Percentiles rank a stretch among this genome's conserved stretches.
These are phyloP conservation scores for Myanophis thanlyinensis DNA, from an alignment of 2,113 vertebrate genomes.

Conservation along the genomic window DNA sequence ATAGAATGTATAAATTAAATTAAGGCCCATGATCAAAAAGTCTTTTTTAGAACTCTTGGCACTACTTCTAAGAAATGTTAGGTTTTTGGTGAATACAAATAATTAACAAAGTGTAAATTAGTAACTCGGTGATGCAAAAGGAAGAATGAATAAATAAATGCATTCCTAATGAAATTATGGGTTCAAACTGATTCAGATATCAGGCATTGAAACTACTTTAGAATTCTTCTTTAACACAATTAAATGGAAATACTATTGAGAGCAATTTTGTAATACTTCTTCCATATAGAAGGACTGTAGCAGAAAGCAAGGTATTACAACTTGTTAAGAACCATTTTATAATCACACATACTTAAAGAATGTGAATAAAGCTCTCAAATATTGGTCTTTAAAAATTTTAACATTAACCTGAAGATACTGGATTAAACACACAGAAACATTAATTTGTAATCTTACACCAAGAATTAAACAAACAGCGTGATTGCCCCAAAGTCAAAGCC, in stretches of 20 bases:
- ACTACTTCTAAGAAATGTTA: neutral
- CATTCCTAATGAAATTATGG: neutral
- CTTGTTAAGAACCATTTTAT: neutral
- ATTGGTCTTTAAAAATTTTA: neutral
- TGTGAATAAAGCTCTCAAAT: neutral
- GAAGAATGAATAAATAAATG: neutral
- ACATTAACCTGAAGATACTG: neutral
- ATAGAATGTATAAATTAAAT: neutral
- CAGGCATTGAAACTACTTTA: neutral
- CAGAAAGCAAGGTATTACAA: neutral
- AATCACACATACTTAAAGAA: neutral
- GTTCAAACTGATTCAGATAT: neutral
- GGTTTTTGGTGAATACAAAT: neutral
- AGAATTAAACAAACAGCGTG: neutral
- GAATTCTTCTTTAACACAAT: neutral
- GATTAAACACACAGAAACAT: neutral
- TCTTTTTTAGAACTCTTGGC: neutral
- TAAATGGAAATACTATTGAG: neutral
- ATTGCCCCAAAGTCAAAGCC: no score
- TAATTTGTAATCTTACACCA: neutral
- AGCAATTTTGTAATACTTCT: neutral
- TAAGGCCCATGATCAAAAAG: neutral
- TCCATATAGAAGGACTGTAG: neutral
- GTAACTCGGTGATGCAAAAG: neutral
- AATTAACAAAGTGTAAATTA: neutral